Evolutionary conservation across 2,888 invertebrate species (phyloP).

Genomic region (Kuschelorhynchus macadamiae): DNA sequence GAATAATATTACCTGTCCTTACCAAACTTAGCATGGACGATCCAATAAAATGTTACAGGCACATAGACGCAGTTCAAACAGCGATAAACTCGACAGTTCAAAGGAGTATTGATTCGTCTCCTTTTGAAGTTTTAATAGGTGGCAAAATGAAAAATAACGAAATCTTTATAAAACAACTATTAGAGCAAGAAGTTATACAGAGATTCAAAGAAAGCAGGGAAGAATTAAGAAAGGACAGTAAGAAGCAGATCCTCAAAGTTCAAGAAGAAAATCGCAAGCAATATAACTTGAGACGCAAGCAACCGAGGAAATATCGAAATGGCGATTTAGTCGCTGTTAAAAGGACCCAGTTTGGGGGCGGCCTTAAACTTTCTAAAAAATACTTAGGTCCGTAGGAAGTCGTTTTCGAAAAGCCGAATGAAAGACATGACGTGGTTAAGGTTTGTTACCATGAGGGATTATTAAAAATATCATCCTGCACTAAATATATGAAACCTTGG

Average conservation of each 20-base stretch:
- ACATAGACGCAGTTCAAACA: constrained; percentile 52
- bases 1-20: constrained; percentile 32
- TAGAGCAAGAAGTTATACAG: constrained; percentile 30
- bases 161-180: constrained; percentile 57
- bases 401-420: constrained; percentile 53
- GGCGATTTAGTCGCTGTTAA: constrained; percentile 61
- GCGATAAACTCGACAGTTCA: constrained; percentile 49
- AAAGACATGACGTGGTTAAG: constrained; percentile 61
- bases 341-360: constrained; percentile 62
- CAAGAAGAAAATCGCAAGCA: constrained; percentile 53
- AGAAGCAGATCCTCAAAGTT: constrained; percentile 44
- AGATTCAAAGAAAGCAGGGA: constrained; percentile 40
- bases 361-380: constrained; percentile 60
- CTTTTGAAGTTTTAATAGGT: constrained; percentile 48
- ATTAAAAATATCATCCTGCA: constrained; percentile 38
- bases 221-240: constrained; percentile 39
- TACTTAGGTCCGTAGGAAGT: constrained; percentile 60
- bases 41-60: constrained; percentile 45
- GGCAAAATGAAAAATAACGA: constrained; percentile 53
- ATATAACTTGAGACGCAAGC: constrained; percentile 53
- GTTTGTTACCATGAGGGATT: constrained; percentile 40
- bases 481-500: constrained; percentile 51
- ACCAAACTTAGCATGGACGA: constrained; percentile 31
- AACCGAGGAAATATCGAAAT: constrained; percentile 49
- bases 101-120: constrained; percentile 48